Base-by-base conservation (phyloP, 2,888 invertebrate species). In the Allolobophora icterica region DNA sequence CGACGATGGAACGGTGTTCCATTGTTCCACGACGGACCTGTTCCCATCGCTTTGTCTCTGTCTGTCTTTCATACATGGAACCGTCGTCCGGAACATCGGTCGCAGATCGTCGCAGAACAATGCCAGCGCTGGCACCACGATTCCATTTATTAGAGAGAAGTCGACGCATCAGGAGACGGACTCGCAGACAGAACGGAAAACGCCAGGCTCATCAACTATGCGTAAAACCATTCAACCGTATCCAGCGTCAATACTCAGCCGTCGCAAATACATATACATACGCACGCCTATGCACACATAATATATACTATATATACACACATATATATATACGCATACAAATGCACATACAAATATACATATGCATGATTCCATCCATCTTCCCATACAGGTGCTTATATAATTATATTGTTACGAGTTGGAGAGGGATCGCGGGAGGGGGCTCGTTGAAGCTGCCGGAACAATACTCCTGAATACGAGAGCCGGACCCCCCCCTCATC, bases 121-220 rank as follows among this genome's bases (percentile, higher is more conserved):
- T 35, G 87, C 87, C 87, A 38, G 87, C 34, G 87, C 35, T 87
- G 87, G 87, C 87, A 71, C 71, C 87, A 38, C 87, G 87, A 35
- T 87, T 38, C 87, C 87, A 35, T 87, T 87, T 87, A 87, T 87
- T 87, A 87, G 87, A 33, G 11, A n/a, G 71, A 87, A 87, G 87
- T 87, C 87, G 87, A 87, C 35, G 87, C 87, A 87, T 87, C 87
- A 34, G 19, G 35, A 87, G 87, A 87, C 87, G 13, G 15, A 87
- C 84, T 2, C 0, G 24, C 87, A 87, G 87, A 87, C 87, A 17
- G 87, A 87, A 38, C 34, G 71, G 71, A 34, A 24, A 33, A 35
- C 87, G n/a, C 87, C 21, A 0, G 35, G 19, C 34, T 87, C 87
- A 87, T 87, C 87, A 87, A 24, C 38, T 34, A 87, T 38, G 87